Percentiles rank a stretch among this genome's conserved stretches.
Evolutionary conservation across 2,888 invertebrate species (phyloP).

Genomic region (Metellina segmentata): DNA sequence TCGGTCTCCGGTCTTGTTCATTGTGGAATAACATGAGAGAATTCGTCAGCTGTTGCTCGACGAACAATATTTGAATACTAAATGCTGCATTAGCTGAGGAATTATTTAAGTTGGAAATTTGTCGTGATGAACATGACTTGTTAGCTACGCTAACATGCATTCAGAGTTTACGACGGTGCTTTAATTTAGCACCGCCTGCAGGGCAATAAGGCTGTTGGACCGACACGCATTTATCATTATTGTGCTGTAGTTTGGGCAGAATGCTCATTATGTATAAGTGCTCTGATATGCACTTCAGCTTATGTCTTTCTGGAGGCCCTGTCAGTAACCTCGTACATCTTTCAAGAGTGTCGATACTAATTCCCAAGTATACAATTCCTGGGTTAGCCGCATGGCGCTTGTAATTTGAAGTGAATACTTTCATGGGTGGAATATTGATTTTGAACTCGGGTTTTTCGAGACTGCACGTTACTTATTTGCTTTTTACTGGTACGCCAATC

Average conservation of each 20-base stretch:
- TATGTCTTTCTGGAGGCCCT: not conserved
- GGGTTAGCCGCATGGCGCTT: not conserved
- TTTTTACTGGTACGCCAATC: too few relatives aligned
- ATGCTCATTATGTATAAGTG: not conserved
- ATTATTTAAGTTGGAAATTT: slow-evolving; percentile 40
- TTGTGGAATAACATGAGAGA: slow-evolving; percentile 12
- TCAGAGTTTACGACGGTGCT: not conserved
- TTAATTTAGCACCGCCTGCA: slow-evolving; percentile 21
- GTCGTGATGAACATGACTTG: slow-evolving; percentile 34
- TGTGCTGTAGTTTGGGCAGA: not conserved
- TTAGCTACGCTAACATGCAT: slow-evolving; percentile 19
- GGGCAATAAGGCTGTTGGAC: not conserved
- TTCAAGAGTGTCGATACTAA: not conserved
- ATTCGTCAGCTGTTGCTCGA: slow-evolving; percentile 27
- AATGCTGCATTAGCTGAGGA: slow-evolving; percentile 50
- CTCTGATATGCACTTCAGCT: not conserved
- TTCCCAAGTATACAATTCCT: not conserved
- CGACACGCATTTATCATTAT: slow-evolving; percentile 3
- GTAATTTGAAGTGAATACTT: too few relatives aligned
- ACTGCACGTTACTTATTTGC: too few relatives aligned
- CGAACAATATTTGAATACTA: slow-evolving; percentile 58
- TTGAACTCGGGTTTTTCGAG: too few relatives aligned
- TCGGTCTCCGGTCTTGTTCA: slow-evolving; percentile 2
- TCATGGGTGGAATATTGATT: too few relatives aligned
- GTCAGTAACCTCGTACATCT: not conserved